These are phyloP conservation scores for Ophioderma brevispina DNA, from an alignment of 35 echinoderm and acorn worm genomes.

Conservation along the genomic window DNA sequence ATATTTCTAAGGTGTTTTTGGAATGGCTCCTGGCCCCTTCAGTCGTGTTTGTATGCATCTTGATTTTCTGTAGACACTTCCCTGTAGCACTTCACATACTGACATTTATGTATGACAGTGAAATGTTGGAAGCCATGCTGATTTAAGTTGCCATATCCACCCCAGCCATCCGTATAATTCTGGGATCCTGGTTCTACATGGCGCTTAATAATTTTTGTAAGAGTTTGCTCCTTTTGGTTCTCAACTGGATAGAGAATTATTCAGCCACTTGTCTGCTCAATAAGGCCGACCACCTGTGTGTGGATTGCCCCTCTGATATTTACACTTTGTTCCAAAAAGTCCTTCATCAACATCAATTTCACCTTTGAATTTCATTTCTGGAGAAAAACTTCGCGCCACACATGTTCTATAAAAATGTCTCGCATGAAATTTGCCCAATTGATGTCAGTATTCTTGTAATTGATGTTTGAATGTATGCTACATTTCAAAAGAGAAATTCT, in stretches of 20 bases:
- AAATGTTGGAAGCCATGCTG: constrained; percentile 3
- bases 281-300: constrained; percentile 1
- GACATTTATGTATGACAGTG: constrained; percentile 5
- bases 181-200: neutral
- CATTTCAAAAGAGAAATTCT: neutral
- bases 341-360: constrained; percentile 11
- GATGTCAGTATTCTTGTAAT: neutral
- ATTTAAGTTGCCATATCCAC: constrained; percentile 2
- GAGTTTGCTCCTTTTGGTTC: neutral
- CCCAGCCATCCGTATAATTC: constrained; percentile 8
- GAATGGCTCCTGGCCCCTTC: constrained; percentile 12
- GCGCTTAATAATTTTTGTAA: neutral
- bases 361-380: neutral
- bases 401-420: neutral
- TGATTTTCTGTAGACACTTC: neutral
- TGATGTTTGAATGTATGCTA: neutral
- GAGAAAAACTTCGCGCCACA: neutral
- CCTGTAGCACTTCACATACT: neutral
- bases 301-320: constrained; percentile 2
- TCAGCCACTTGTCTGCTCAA: neutral
- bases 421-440: neutral
- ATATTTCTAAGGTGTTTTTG: constrained; percentile 14
- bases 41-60: constrained; percentile 15
- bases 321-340: neutral
- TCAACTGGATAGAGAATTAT: neutral